Base-by-base conservation (phyloP, 1,140 invertebrate genomes). In the Saccostrea echinata region DNA sequence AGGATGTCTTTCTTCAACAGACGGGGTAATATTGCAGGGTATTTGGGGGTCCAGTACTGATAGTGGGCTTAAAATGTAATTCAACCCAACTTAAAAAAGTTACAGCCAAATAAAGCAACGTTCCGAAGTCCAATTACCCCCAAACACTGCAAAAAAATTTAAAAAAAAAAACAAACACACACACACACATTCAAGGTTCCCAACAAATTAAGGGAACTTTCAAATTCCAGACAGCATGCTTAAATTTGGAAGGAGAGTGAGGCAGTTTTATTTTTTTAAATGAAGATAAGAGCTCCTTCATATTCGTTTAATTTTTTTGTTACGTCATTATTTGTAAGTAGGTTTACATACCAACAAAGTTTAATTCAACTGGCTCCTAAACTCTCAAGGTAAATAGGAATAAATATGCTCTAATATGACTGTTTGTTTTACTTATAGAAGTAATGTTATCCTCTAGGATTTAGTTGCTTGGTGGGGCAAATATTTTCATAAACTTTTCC, bases 401-500 rank as follows among this genome's bases (percentile, higher is more conserved):
- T 76, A 76, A 76, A 76, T 76, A 76, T 33, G 30, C 68, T 30
- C 16, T 30, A 76, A 76, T 76, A 76, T 30, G 68, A 76, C 68
- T 76, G 68, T 76, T 76, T 33, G 30, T 16, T 30, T 76, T 16
- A 30, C 33, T 76, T 4, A 76, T 33, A 76, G 9, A 61, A 16
- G 30, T 27, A 30, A 30, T 30, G 68, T 33, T 76, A 76, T 76
- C 30, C 30, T 30, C 8, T 27, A 6, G 68, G 68, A 76, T 76
- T 43, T 76, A 33, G 27, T 33, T 76, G 24, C 30, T 76, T 76
- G 30, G 30, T 30, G 68, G 68, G 68, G 24, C 9, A 30, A 33
- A 13, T 30, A 76, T 76, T 76, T 76, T 16, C 30, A 30, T 76
- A 27, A 30, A 33, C 68, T 11, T 13, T 27, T 71, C 24, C 4